Percentiles rank a stretch among this genome's conserved stretches.
phyloP scores from a whole-genome alignment of 2,888 invertebrate species.

The Latrodectus elegans region DNA sequence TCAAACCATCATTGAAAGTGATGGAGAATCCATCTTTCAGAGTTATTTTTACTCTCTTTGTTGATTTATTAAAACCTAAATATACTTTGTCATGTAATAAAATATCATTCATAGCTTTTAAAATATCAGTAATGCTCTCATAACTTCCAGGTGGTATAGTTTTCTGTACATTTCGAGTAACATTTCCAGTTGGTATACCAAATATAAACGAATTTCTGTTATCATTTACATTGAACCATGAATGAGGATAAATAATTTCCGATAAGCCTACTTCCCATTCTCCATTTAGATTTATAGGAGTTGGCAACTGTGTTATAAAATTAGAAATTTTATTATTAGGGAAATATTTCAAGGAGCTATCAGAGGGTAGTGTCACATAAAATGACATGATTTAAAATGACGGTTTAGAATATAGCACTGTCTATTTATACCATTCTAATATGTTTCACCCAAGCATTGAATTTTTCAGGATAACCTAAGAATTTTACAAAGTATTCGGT shows the following conservation, averaged over 20 bases:
- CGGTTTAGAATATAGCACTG: too few relatives aligned
- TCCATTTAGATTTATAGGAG: slow-evolving; percentile 69
- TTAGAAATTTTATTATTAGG: slow-evolving; percentile 71
- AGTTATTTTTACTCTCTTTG: slow-evolving; percentile 15
- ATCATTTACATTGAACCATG: slow-evolving; percentile 8
- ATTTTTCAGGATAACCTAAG: slow-evolving; percentile 19
- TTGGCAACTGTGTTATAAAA: slow-evolving; percentile 71
- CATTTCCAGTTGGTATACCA: slow-evolving; percentile 9
- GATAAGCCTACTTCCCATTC: slow-evolving; percentile 71
- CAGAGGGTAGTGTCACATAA: too few relatives aligned
- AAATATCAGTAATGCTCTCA: slow-evolving; percentile 15
- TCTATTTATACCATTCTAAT: background rate
- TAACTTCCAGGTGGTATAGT: slow-evolving; percentile 19
- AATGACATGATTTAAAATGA: too few relatives aligned
- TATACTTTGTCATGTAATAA: background rate
- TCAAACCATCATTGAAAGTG: slow-evolving; percentile 1
- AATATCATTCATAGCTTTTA: background rate
- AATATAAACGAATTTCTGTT: background rate
- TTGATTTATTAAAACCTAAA: background rate
- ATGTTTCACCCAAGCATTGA: background rate
- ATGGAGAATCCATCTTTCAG: background rate
- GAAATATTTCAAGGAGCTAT: background rate
- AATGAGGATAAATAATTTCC: slow-evolving; percentile 69
- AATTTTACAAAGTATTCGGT: background rate
- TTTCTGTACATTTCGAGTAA: background rate